These are phyloP conservation scores for Epinephelus fuscoguttatus DNA, from an alignment of 2,113 vertebrate genomes.

Conservation along the genomic window DNA sequence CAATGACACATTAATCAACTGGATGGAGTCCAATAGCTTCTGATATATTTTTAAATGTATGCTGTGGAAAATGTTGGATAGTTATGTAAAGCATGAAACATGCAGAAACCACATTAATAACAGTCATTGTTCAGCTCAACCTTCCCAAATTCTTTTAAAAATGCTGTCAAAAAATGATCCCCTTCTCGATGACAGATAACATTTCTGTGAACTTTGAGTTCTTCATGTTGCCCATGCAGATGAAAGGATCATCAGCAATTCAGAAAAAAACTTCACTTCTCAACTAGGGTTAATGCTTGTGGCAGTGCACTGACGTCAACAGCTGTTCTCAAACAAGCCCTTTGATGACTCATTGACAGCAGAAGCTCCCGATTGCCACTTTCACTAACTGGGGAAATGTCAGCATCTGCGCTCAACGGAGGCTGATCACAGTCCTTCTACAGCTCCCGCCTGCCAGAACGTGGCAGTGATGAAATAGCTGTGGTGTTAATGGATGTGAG, in stretches of 20 bases:
- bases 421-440: constrained; percentile 68
- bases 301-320: constrained; percentile 76
- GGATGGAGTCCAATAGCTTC: not conserved
- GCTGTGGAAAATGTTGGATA: not conserved
- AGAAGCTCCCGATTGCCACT: constrained; percentile 71
- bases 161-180: constrained; percentile 25
- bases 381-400: constrained; percentile 75
- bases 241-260: constrained; percentile 57
- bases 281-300: constrained; percentile 69
- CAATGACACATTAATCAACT: too few species aligned
- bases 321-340: constrained; percentile 80
- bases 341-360: constrained; percentile 82
- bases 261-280: constrained; percentile 42
- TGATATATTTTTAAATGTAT: not conserved
- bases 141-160: constrained; percentile 8
- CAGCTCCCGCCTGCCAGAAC: constrained; percentile 64
- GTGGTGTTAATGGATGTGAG: constrained; percentile 79
- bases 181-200: constrained; percentile 43
- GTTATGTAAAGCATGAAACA: not conserved
- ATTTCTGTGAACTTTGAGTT: constrained; percentile 65
- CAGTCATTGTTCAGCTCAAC: constrained; percentile 14
- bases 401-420: constrained; percentile 51
- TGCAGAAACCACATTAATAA: constrained; percentile 2
- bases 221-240: constrained; percentile 57
- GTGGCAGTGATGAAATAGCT: constrained; percentile 70